phyloP scores from a whole-genome alignment of 2,888 invertebrate genomes.

The Arrhopalites spinosus region DNA sequence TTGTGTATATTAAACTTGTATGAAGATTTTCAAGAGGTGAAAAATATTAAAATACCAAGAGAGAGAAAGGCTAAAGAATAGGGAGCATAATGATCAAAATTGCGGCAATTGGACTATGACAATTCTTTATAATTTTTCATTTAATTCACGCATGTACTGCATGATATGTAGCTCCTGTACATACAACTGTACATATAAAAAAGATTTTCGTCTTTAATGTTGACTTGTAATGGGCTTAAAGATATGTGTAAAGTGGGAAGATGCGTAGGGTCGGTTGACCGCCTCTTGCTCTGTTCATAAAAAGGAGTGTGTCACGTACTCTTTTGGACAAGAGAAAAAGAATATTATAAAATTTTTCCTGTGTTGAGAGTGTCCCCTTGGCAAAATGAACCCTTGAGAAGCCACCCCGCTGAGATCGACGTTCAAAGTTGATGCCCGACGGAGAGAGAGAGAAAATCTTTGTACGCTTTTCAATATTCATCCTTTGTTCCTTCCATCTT shows the following conservation, averaged over 20 bases:
- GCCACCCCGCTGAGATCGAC: conserved; percentile 26
- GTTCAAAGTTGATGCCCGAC: conserved; percentile 13
- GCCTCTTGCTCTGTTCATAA: conserved; percentile 9
- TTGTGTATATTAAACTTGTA: background rate
- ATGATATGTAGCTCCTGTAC: background rate
- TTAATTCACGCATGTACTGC: background rate
- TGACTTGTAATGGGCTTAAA: too few relatives aligned
- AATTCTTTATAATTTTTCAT: conserved; percentile 23
- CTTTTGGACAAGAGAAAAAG: conserved; percentile 8
- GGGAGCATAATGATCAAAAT: conserved; percentile 12
- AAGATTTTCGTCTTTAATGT: too few relatives aligned
- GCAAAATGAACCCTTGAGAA: conserved; percentile 28
- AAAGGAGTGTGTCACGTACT: conserved; percentile 32
- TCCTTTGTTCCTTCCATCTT: conserved; percentile 27
- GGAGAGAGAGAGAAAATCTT: background rate
- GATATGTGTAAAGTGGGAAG: background rate
- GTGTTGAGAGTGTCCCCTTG: conserved; percentile 21
- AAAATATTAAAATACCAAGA: background rate
- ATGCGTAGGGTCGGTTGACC: background rate
- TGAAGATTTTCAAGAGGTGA: too few relatives aligned
- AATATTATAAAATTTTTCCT: background rate
- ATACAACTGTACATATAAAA: too few relatives aligned
- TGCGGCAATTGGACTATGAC: conserved; percentile 35
- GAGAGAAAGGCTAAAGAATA: background rate
- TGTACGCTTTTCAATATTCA: conserved; percentile 2